A percentile compares a stretch with the other conserved stretches of the same genome.
Conservation (phyloP, 2,797 vertebrate genomes). For the Phylloscopus collybita region DNA sequence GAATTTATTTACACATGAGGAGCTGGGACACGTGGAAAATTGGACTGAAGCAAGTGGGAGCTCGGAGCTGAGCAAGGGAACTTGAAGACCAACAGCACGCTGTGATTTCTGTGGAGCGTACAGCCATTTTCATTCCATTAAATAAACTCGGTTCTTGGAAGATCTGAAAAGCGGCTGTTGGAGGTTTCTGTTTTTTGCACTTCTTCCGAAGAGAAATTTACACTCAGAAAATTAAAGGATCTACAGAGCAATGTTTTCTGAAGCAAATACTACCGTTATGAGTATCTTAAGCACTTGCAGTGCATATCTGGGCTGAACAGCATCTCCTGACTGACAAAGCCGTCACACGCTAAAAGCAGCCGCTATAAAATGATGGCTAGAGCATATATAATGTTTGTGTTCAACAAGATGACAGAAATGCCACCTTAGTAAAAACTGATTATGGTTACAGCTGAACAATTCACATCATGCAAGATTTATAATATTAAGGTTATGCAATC, state of each 20-base stretch:
- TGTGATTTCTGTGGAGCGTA: constrained; percentile 33
- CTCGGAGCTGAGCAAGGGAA: constrained; percentile 21
- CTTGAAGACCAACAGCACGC: constrained; percentile 11
- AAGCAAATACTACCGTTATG: constrained; percentile 60
- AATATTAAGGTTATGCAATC: constrained; percentile 84
- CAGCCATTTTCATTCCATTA: constrained; percentile 52
- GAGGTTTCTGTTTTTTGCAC: constrained; percentile 49
- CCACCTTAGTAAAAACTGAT: constrained; percentile 80
- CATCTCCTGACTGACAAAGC: constrained; percentile 74
- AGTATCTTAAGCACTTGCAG: constrained; percentile 65
- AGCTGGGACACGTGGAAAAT: not conserved
- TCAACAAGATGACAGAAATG: constrained; percentile 83
- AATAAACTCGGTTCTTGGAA: not conserved
- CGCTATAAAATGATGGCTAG: constrained; percentile 77
- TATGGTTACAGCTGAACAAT: constrained; percentile 83
- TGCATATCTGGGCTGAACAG: constrained; percentile 47
- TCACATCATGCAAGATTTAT: constrained; percentile 81
- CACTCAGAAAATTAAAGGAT: constrained; percentile 50
- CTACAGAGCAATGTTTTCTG: constrained; percentile 60
- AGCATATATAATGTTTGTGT: constrained; percentile 77
- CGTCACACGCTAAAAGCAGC: constrained; percentile 72
- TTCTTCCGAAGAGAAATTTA: constrained; percentile 56
- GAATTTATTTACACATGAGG: not conserved
- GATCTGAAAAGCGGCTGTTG: constrained; percentile 24
- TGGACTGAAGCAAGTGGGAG: constrained; percentile 17